A percentile compares a stretch with the other conserved stretches of the same genome.
Conservation (phyloP, 2,113 vertebrate genomes). For the Python bivittatus region DNA sequence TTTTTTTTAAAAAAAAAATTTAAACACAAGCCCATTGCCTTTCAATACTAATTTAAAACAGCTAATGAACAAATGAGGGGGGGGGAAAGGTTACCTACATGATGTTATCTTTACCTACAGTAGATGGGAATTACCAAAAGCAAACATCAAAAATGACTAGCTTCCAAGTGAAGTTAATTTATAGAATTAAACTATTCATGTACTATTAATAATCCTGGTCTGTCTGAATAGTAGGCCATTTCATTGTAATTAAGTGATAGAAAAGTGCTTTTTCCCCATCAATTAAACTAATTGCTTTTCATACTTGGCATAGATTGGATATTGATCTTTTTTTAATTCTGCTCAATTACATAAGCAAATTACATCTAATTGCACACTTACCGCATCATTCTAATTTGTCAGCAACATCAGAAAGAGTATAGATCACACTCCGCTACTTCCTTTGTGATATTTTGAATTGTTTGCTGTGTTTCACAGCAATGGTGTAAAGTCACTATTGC, state of each 20-base stretch:
- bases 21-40: background rate
- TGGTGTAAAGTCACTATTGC: conserved; percentile 46
- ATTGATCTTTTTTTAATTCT: conserved; percentile 73
- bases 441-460: conserved; percentile 55
- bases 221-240: conserved; percentile 72
- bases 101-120: background rate
- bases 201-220: conserved; percentile 73
- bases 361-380: conserved; percentile 74
- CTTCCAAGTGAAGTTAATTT: conserved; percentile 65
- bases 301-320: conserved; percentile 73
- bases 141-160: conserved; percentile 19
- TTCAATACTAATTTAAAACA: background rate
- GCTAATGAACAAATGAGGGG: background rate
- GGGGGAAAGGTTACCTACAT: background rate
- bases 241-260: conserved; percentile 72
- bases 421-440: conserved; percentile 51
- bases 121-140: conserved; percentile 21
- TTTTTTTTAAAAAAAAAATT: background rate
- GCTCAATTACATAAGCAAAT: conserved; percentile 78
- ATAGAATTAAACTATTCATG: conserved; percentile 66
- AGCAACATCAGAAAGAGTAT: conserved; percentile 51
- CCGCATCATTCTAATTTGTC: conserved; percentile 70
- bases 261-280: conserved; percentile 56
- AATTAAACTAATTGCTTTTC: conserved; percentile 78
- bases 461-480: conserved; percentile 52